These are phyloP conservation scores for Paracentrotus lividus DNA, from an alignment of 53 echinoderm and acorn worm species.

Conservation along the genomic window DNA sequence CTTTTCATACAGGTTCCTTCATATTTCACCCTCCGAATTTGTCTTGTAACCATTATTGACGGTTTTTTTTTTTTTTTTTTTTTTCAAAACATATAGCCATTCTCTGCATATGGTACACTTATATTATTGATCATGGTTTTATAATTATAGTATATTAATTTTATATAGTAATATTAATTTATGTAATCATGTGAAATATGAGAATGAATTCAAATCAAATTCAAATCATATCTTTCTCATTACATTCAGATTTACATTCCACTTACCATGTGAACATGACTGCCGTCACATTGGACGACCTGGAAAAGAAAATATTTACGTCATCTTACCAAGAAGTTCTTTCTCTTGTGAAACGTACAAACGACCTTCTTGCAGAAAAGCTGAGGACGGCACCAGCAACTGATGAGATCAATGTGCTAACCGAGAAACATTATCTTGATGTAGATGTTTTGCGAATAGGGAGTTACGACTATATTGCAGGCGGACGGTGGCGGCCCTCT, in stretches of 20 bases:
- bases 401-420: not conserved
- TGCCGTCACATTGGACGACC: not conserved
- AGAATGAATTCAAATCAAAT: too few species aligned
- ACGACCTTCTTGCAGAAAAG: not conserved
- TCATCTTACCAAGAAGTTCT: not conserved
- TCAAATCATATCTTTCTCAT: not conserved
- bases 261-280: not conserved
- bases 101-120: too few species aligned
- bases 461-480: slow-evolving; percentile 42
- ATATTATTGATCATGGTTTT: too few species aligned
- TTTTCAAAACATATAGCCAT: too few species aligned
- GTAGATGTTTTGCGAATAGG: slow-evolving; percentile 12
- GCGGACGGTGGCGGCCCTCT: slow-evolving; percentile 55
- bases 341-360: not conserved
- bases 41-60: too few species aligned
- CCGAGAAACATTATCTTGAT: not conserved
- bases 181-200: too few species aligned
- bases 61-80: too few species aligned
- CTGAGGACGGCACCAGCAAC: not conserved
- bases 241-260: not conserved
- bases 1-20: too few species aligned
- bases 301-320: not conserved
- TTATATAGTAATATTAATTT: too few species aligned
- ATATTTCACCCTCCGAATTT: too few species aligned
- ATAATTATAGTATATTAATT: too few species aligned